Percentiles rank a stretch among this genome's conserved stretches.
Conservation (phyloP, 2,797 vertebrate species). For the Cephalopachus bancanus region DNA sequence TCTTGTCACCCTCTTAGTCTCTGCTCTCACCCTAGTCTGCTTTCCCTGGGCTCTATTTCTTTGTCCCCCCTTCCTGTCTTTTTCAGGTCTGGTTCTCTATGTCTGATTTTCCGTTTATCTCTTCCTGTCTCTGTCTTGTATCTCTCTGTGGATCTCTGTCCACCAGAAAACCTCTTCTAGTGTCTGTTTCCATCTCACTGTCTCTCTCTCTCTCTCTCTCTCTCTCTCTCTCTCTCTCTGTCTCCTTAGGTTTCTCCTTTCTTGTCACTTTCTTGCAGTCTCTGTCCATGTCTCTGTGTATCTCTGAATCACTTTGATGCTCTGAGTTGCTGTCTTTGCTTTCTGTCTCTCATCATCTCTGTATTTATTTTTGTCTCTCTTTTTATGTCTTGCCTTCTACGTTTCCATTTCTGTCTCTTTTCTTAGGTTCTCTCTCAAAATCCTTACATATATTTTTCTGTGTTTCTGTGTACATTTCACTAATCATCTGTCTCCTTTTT, state of each 20-base stretch:
- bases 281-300: background rate
- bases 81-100: background rate
- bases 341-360: background rate
- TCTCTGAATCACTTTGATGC: background rate
- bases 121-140: constrained; percentile 58
- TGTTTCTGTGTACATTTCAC: constrained; percentile 42
- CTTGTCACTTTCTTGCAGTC: background rate
- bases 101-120: constrained; percentile 1
- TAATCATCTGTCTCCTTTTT: background rate
- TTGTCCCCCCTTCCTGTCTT: background rate
- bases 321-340: constrained; percentile 8
- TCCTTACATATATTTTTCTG: background rate
- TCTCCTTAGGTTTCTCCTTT: background rate
- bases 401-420: constrained; percentile 20
- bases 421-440: constrained; percentile 45
- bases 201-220: background rate
- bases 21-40: background rate
- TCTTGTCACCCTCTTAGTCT: constrained; percentile 84
- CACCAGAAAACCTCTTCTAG: background rate
- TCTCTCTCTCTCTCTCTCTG: background rate
- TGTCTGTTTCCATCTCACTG: background rate
- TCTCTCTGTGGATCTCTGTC: constrained; percentile 33
- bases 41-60: background rate
- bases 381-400: background rate
- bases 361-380: background rate